Conservation (phyloP, 2,888 invertebrate species). For the Capitulum mitella region DNA sequence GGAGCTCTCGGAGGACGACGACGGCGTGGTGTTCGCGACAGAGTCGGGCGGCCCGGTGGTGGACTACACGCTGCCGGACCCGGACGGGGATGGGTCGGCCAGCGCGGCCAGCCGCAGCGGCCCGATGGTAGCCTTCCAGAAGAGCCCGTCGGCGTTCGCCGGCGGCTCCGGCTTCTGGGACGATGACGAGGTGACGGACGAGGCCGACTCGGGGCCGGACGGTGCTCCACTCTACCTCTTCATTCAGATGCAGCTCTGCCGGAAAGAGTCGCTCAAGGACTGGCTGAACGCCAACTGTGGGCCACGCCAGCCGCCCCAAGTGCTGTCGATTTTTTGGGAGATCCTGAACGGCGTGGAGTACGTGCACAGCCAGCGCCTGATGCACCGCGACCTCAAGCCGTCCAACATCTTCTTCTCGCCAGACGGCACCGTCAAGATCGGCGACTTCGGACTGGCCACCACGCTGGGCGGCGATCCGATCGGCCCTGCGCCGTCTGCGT, state of each 20-base stretch:
- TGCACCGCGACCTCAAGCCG: slow-evolving; percentile 93
- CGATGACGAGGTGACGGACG: slow-evolving; percentile 13
- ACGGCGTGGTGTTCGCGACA: slow-evolving; percentile 16
- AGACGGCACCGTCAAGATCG: slow-evolving; percentile 86
- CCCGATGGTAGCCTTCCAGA: slow-evolving; percentile 19
- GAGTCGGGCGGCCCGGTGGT: neutral
- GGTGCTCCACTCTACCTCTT: slow-evolving; percentile 57
- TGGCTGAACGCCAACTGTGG: slow-evolving; percentile 58
- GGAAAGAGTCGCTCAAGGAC: slow-evolving; percentile 77
- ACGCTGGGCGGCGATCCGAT: slow-evolving; percentile 50
- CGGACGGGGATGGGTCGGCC: neutral
- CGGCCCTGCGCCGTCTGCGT: slow-evolving; percentile 27
- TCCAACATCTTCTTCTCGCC: slow-evolving; percentile 89
- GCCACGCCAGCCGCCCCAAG: slow-evolving; percentile 40
- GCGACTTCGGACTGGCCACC: slow-evolving; percentile 97
- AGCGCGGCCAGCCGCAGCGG: neutral
- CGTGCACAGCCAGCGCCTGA: slow-evolving; percentile 83
- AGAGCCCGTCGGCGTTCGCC: neutral
- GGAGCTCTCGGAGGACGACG: neutral
- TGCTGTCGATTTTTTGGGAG: slow-evolving; percentile 71
- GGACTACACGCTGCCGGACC: neutral
- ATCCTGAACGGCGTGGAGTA: slow-evolving; percentile 92
- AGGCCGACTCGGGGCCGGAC: neutral
- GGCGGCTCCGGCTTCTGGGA: slow-evolving; percentile 25
- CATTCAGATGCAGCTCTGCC: slow-evolving; percentile 96